Evolutionary conservation across 2,888 invertebrate species (phyloP), one percentile per base, ranked within the genome.

Genomic region (Merodon equestris): DNA sequence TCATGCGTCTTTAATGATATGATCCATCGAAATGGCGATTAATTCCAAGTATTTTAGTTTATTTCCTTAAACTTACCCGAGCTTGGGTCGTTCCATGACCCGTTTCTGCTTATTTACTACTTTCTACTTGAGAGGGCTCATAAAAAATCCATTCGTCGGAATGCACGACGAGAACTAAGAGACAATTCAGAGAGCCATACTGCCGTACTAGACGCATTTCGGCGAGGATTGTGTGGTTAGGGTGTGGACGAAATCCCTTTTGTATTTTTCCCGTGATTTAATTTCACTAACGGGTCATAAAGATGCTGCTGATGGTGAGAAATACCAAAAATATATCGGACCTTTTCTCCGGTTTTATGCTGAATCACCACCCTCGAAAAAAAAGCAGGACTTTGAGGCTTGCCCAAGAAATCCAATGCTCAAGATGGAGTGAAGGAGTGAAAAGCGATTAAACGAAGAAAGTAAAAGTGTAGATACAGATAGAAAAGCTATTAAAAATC

Each of bases 11-110:
- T 77, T 68, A 77, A 77, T 77, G 67, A 67, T 68, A 77, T 68
- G 76, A 68, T 61, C 61, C 70, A 61, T 71, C 61, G 48, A 53
- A 72, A 72, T 57, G 51, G 44, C 67, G 68, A 74, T 73, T 79
- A 79, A 79, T 74, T 79, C 79, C 68, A 19, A 73, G 79, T 54
- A 74, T 79, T 79, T 79, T 70, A 79, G 64, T 79, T 74, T 68
- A 68, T 79, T 73, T 74, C 74, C 74, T 68, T 74, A 79, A 79
- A 73, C 57, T 63, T 68, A 57, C 27, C 10, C 38, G 1, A 44
- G n/a, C 13, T 18, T 45, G 2, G 40, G 40, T n/a, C 27, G 27
- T 27, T 27, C 27, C 13, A 14, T 45, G 36, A 17, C 27, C 13
- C 18, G 10, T 27, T 48, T 68, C 60, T 77, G 57, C 68, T 70